Evolutionary conservation across 2,888 invertebrate genomes (phyloP).

Genomic region (Metellina segmentata): DNA sequence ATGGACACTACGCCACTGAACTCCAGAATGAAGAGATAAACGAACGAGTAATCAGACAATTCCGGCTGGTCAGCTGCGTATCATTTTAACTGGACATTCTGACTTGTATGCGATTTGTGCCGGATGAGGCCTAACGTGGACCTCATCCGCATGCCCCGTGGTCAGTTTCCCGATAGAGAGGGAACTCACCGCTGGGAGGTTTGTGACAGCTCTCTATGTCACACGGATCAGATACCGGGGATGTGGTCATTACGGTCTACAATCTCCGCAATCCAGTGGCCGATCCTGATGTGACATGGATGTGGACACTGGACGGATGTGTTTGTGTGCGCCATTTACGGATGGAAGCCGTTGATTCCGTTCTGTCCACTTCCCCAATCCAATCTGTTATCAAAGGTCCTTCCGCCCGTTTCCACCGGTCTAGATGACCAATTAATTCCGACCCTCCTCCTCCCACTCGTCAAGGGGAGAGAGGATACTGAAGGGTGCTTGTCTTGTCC

Average conservation of each 20-base stretch:
- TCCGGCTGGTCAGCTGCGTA: too few relatives aligned
- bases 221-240: background rate
- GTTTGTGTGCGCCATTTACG: background rate
- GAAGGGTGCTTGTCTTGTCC: background rate
- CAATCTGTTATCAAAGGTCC: conserved; percentile 38
- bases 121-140: too few relatives aligned
- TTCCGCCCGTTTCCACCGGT: conserved; percentile 8
- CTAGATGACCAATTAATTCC: conserved; percentile 55
- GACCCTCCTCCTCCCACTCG: conserved; percentile 16
- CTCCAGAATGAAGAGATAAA: too few relatives aligned
- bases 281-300: too few relatives aligned
- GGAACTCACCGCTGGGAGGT: background rate
- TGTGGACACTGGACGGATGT: background rate
- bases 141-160: too few relatives aligned
- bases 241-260: background rate
- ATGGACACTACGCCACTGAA: too few relatives aligned
- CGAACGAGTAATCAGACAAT: too few relatives aligned
- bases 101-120: too few relatives aligned
- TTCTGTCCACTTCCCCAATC: conserved; percentile 35
- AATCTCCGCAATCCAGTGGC: too few relatives aligned
- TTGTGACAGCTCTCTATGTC: background rate
- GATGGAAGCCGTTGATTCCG: conserved; percentile 13
- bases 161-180: background rate
- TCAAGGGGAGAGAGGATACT: background rate
- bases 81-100: too few relatives aligned